Evolutionary conservation across 2,888 invertebrate species (phyloP).

Genomic region (Teinopalpus imperialis): DNA sequence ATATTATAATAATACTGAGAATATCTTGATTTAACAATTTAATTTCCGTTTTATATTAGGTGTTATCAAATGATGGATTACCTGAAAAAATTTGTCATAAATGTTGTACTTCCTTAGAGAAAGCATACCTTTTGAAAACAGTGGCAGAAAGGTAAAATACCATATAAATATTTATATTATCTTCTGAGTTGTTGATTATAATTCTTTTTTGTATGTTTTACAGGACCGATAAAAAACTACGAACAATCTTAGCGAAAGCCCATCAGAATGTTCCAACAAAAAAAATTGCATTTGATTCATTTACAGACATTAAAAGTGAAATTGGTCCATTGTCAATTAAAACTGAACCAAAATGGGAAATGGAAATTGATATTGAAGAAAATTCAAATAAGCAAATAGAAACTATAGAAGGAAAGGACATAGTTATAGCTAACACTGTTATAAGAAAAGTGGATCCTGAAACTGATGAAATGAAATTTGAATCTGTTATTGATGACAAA

Average conservation of each 20-base stretch:
- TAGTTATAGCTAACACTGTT: conserved; percentile 72
- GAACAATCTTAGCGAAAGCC: conserved; percentile 51
- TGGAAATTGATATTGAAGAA: conserved; percentile 61
- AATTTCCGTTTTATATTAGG: too few relatives aligned
- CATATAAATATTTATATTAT: too few relatives aligned
- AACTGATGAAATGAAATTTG: conserved; percentile 37
- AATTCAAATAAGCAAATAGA: conserved; percentile 46
- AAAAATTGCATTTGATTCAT: conserved; percentile 73
- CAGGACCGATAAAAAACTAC: conserved; percentile 68
- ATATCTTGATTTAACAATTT: too few relatives aligned
- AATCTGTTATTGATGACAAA: conserved; percentile 35
- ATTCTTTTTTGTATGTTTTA: conserved; percentile 23
- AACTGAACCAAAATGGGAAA: conserved; percentile 70
- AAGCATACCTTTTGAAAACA: conserved; percentile 72
- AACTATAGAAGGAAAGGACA: conserved; percentile 58
- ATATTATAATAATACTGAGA: too few relatives aligned
- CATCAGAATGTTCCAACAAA: conserved; percentile 57
- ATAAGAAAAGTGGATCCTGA: conserved; percentile 70
- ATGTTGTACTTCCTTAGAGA: conserved; percentile 70
- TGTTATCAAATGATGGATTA: conserved; percentile 69
- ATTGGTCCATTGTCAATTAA: conserved; percentile 66
- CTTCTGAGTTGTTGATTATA: too few relatives aligned
- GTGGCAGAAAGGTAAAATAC: conserved; percentile 68
- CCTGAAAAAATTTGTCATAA: conserved; percentile 72
- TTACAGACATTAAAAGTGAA: conserved; percentile 75